Percentiles rank a stretch among this genome's conserved stretches.
phyloP scores from a whole-genome alignment of 2,797 vertebrate species.

The Bovichtus variegatus region DNA sequence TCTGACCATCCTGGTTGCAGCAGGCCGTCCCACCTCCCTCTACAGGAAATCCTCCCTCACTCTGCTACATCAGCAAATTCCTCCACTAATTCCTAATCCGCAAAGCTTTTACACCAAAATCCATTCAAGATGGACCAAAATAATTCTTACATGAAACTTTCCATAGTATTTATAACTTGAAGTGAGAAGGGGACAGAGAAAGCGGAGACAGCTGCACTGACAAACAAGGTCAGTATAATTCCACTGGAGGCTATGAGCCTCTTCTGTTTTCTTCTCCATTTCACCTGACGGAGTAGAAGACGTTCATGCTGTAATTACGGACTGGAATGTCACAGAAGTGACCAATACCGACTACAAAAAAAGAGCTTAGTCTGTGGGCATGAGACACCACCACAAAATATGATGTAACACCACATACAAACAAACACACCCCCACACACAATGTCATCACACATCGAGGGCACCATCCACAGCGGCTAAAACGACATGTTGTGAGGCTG shows the following conservation, averaged over 20 bases:
- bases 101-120: conserved; percentile 8
- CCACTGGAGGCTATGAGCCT: too few species aligned
- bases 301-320: not conserved
- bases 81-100: conserved; percentile 14
- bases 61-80: conserved; percentile 46
- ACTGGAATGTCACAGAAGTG: not conserved
- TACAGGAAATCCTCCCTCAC: not conserved
- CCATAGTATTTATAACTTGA: not conserved
- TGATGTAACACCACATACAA: conserved; percentile 1
- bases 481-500: not conserved
- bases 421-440: not conserved
- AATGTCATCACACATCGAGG: not conserved
- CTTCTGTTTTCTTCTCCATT: not conserved
- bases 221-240: not conserved
- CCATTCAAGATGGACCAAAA: not conserved
- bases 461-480: not conserved
- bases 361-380: not conserved
- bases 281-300: not conserved
- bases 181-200: not conserved
- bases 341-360: not conserved
- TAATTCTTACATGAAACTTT: not conserved
- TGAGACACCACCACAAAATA: conserved; percentile 13
- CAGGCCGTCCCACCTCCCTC: not conserved
- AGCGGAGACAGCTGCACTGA: not conserved
- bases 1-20: conserved; percentile 12